These are phyloP conservation scores for Nomia melanderi DNA, from an alignment of 1,140 invertebrate genomes.

Conservation along the genomic window DNA sequence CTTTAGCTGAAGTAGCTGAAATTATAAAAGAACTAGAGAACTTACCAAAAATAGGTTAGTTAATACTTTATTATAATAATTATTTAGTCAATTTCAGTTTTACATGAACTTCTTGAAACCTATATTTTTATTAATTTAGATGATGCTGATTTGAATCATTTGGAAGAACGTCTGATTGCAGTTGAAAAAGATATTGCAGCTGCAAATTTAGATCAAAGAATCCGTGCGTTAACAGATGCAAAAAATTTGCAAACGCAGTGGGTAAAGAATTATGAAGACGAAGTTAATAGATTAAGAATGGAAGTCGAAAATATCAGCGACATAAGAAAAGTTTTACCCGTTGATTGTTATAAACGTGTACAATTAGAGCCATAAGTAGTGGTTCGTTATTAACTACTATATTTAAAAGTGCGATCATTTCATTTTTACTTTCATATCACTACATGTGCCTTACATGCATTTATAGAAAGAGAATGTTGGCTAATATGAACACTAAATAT, in stretches of 20 bases:
- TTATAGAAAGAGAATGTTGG: background rate
- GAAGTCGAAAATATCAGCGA: slow-evolving; percentile 94
- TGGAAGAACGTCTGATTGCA: slow-evolving; percentile 87
- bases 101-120: too few species aligned
- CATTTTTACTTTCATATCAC: slow-evolving; percentile 25
- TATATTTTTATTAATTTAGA: slow-evolving; percentile 77
- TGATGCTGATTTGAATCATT: slow-evolving; percentile 84
- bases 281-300: slow-evolving; percentile 86
- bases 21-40: slow-evolving; percentile 91
- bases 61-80: background rate
- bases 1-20: slow-evolving; percentile 88
- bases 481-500: background rate
- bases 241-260: slow-evolving; percentile 89
- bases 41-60: slow-evolving; percentile 86
- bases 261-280: slow-evolving; percentile 91
- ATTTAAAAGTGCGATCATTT: slow-evolving; percentile 22
- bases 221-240: slow-evolving; percentile 86
- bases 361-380: slow-evolving; percentile 82
- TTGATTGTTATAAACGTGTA: slow-evolving; percentile 89
- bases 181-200: slow-evolving; percentile 88
- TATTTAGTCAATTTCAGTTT: background rate
- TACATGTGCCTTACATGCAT: slow-evolving; percentile 31
- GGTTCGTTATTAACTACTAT: slow-evolving; percentile 14
- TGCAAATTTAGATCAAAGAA: slow-evolving; percentile 89
- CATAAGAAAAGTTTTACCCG: slow-evolving; percentile 91